These are phyloP conservation scores for Macropodus opercularis DNA, from an alignment of 2,797 vertebrate species.

Conservation along the genomic window DNA sequence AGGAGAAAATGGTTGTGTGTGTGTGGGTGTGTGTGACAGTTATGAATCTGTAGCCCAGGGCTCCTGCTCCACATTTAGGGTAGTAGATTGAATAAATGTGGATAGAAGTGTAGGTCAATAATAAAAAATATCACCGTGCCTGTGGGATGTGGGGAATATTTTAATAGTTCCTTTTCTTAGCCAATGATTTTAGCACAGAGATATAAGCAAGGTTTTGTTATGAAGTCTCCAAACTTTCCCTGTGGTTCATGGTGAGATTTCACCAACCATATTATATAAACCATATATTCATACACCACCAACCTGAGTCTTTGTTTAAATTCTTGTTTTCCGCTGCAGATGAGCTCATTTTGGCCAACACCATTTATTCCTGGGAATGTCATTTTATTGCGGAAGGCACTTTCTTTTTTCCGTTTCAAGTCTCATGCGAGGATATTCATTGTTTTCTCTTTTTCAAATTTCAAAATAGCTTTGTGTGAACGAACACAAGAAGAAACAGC, in stretches of 20 bases:
- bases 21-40: constrained; percentile 41
- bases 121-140: constrained; percentile 53
- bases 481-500: background rate
- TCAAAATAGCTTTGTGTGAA: background rate
- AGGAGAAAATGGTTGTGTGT: constrained; percentile 44
- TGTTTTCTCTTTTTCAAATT: background rate
- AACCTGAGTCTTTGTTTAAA: background rate
- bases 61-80: constrained; percentile 55
- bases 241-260: constrained; percentile 1
- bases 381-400: too few species aligned
- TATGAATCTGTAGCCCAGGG: constrained; percentile 55
- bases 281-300: background rate
- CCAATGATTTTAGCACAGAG: constrained; percentile 30
- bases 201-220: constrained; percentile 28
- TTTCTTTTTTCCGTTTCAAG: constrained; percentile 34
- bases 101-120: constrained; percentile 69
- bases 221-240: constrained; percentile 14
- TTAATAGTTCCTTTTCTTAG: constrained; percentile 53
- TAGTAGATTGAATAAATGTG: constrained; percentile 61
- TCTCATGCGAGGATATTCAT: too few species aligned
- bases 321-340: constrained; percentile 24
- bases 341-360: constrained; percentile 40
- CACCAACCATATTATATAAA: too few species aligned
- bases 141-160: constrained; percentile 49
- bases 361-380: too few species aligned